Base-by-base conservation (phyloP, 2,888 invertebrate species). In the Drosophila ustulata region DNA sequence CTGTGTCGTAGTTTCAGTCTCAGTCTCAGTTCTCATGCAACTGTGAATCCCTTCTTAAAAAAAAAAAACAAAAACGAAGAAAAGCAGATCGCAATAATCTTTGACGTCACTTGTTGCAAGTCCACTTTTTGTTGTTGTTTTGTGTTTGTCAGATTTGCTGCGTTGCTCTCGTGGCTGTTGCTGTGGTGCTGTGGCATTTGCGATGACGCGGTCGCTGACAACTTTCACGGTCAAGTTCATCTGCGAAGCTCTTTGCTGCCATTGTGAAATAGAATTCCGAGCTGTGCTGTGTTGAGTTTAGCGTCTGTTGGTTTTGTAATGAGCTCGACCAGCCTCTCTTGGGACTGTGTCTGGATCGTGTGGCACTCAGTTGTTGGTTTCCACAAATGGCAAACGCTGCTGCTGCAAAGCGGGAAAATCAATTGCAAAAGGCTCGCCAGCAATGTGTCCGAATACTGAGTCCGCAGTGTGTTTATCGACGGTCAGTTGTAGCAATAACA, bases 171-270 rank as follows among this genome's bases (percentile, higher is more conserved):
- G 32, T 61, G 43, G 28, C 11, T 64, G 39, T 52, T 47, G 63
- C 41, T 43, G 49, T 26, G 32, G 32, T 46, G 66, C 41, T 55
- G 53, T 39, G 51, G 58, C 46, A 34, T 43, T 46, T 65, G 43
- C 50, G 46, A 56, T 58, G 58, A 61, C 71, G 71, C 57, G 75
- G 75, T 67, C 74, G 68, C 63, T 64, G 57, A 72, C 76, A 65
- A 76, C 82, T 90, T 90, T 90, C 90, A 90, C 88, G 90, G 90
- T 89, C 90, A 90, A 90, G 90, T 90, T 90, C 90, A 90, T 84
- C 78, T 78, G 52, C 50, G 73, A 53, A 56, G 55, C 67, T 71
- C 73, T 49, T 49, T 50, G 64, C 57, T 51, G 61, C 57, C 77
- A 81, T 80, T 86, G 84, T 73, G 56, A 55, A 77, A 77, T 78